Evolutionary conservation across 2,113 vertebrate species (phyloP), one percentile per base, ranked within the genome.

Genomic region (Phalacrocorax aristotelis): DNA sequence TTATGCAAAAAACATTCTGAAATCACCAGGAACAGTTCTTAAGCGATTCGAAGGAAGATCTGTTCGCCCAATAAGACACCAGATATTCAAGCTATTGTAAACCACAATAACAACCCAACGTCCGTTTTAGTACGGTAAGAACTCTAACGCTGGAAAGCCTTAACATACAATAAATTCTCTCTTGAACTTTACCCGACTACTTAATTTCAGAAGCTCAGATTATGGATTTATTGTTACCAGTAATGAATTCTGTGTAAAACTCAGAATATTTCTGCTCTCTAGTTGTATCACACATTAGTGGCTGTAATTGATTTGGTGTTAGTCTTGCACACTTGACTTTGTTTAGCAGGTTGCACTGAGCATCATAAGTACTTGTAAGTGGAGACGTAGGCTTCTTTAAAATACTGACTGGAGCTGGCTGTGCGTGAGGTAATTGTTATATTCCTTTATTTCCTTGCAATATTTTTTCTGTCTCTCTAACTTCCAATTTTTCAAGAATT

Each of bases 271-370:
- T 79, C 77, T 90, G 42, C 70, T 92, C 34, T 82, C 8, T 30
- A 62, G 17, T 42, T 79, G 48, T 54, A 83, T 68, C 69, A 87
- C 81, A 84, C 75, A 89, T 94, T 61, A 93, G 60, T 60, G 49
- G 11, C 72, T 90, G 34, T 66, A 95, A 95, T 70, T 95, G 92
- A 93, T 94, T 92, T 90, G 82, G 54, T 60, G 69, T 95, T 96
- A 78, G 66, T 91, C 52, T 87, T 87, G 87, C 79, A 75, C 71
- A 60, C n/a, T 81, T 94, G 91, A 89, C 76, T 93, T 95, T 91
- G 64, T 84, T 95, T 91, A 79, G 83, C 44, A 85, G 72, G 69
- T 71, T 93, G 83, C 36, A 65, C 40, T 52, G 46, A 91, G 36
- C 38, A 64, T 36, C 42, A 8, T 46, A 60, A 89, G 51, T 34